A percentile compares a stretch with the other conserved stretches of the same genome.
These are phyloP conservation scores for Megamerina dolium DNA, from an alignment of 2,888 invertebrate species.

Conservation along the genomic window DNA sequence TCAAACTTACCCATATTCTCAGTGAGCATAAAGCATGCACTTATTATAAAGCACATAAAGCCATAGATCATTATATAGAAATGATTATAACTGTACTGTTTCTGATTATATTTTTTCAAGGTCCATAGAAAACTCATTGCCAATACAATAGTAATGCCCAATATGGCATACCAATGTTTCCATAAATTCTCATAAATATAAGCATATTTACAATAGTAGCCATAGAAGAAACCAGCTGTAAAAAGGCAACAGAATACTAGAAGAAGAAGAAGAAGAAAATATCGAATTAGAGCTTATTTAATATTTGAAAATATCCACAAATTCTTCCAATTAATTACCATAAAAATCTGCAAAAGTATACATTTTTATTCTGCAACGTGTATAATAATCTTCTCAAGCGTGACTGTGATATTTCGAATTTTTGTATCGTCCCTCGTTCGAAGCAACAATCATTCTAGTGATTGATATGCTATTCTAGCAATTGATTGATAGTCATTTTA, in stretches of 20 bases:
- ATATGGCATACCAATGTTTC: slow-evolving; percentile 34
- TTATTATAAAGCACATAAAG: slow-evolving; percentile 33
- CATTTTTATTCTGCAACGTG: too few relatives aligned
- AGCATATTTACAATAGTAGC: slow-evolving; percentile 37
- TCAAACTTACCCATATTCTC: slow-evolving; percentile 31
- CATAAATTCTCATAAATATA: slow-evolving; percentile 35
- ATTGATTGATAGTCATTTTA: too few relatives aligned
- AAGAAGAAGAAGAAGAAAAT: not conserved
- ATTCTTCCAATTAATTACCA: too few relatives aligned
- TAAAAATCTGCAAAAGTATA: slow-evolving; percentile 14
- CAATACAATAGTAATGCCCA: slow-evolving; percentile 24
- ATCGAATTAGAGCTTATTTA: too few relatives aligned
- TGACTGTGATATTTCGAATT: too few relatives aligned
- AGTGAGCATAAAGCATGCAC: slow-evolving; percentile 34
- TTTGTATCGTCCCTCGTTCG: too few relatives aligned
- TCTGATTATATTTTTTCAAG: slow-evolving; percentile 29
- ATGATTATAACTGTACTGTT: slow-evolving; percentile 34
- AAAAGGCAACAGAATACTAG: slow-evolving; percentile 33
- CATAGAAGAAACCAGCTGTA: slow-evolving; percentile 32
- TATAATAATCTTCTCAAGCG: too few relatives aligned
- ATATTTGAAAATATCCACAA: too few relatives aligned
- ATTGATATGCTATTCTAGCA: too few relatives aligned
- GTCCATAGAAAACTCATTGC: slow-evolving; percentile 31
- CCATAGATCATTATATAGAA: slow-evolving; percentile 41
- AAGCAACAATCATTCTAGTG: too few relatives aligned